Evolutionary conservation across 2,888 invertebrate species (phyloP), one percentile per base, ranked within the genome.

Genomic region (Arge pagana): DNA sequence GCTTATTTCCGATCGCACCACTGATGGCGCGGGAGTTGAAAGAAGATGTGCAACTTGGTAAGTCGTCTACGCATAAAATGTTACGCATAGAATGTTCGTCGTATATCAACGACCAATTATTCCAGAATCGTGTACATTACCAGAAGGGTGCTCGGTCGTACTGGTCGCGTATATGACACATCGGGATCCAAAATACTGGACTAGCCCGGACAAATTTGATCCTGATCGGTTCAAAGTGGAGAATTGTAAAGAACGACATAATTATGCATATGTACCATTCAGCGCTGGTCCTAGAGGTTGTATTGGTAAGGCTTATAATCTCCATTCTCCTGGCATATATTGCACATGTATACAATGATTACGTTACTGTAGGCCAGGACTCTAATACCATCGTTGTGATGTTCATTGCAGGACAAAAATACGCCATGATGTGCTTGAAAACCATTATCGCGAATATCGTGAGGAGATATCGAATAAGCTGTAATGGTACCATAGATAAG

Each of bases 321-420:
- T 13, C 28, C n/a, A 41, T 37, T 4, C 3, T 16, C 5, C 37
- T 37, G 36, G 28, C 18, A n/a, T 49, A 41, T 21, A 48, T 23
- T n/a, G n/a, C n/a, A n/a, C n/a, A n/a, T n/a, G n/a, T n/a, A n/a
- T n/a, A n/a, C n/a, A n/a, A n/a, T n/a, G n/a, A n/a, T n/a, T n/a
- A n/a, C n/a, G n/a, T n/a, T n/a, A n/a, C n/a, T n/a, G n/a, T n/a
- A n/a, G n/a, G n/a, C n/a, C n/a, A n/a, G n/a, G n/a, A n/a, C n/a
- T n/a, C n/a, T n/a, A n/a, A n/a, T 1, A 19, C 13, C 21, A 28
- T 15, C 19, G 5, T n/a, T n/a, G n/a, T n/a, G n/a, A n/a, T n/a
- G n/a, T n/a, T n/a, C n/a, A n/a, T 53, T 58, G 15, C 41, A 63
- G 64, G 63, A 21, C 62, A 63, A 54, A 64, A 62, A 39, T 67